phyloP scores from a whole-genome alignment of 2,888 invertebrate genomes.

The Trissoscelio sp. region DNA sequence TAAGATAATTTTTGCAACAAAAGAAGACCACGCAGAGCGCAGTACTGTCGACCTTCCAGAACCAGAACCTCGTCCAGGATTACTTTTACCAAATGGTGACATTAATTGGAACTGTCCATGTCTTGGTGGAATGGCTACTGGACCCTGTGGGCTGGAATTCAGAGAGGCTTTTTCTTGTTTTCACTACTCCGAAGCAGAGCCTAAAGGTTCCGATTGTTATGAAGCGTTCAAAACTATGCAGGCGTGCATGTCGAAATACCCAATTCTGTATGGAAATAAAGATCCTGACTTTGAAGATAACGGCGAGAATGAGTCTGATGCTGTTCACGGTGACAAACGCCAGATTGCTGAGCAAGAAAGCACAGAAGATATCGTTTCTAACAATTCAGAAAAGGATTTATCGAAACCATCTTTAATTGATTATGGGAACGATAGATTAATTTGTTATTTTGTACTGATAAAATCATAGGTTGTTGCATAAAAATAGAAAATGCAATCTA shows the following conservation, averaged over 20 bases:
- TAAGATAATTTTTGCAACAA: constrained; percentile 91
- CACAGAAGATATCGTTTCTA: too few relatives aligned
- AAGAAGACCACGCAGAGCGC: constrained; percentile 90
- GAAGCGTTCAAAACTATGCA: constrained; percentile 96
- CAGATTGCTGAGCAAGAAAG: not conserved
- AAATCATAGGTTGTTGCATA: too few relatives aligned
- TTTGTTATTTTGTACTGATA: too few relatives aligned
- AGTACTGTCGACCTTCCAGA: constrained; percentile 88
- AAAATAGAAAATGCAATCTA: too few relatives aligned
- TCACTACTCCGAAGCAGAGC: constrained; percentile 94
- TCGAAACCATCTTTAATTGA: too few relatives aligned
- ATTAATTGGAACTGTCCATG: constrained; percentile 99
- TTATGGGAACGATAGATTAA: too few relatives aligned
- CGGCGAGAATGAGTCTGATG: constrained; percentile 17
- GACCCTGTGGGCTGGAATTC: constrained; percentile 97
- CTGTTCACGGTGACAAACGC: constrained; percentile 20
- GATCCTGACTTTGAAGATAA: constrained; percentile 27
- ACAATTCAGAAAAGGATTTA: too few relatives aligned
- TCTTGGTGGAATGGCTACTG: constrained; percentile 98
- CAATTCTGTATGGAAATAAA: constrained; percentile 79
- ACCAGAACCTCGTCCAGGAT: constrained; percentile 90
- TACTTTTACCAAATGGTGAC: constrained; percentile 92
- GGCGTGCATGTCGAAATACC: constrained; percentile 94
- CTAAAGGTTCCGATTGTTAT: constrained; percentile 96
- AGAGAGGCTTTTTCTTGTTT: constrained; percentile 97